phyloP scores from a whole-genome alignment of 2,888 invertebrate species.

The Caprella mutica region DNA sequence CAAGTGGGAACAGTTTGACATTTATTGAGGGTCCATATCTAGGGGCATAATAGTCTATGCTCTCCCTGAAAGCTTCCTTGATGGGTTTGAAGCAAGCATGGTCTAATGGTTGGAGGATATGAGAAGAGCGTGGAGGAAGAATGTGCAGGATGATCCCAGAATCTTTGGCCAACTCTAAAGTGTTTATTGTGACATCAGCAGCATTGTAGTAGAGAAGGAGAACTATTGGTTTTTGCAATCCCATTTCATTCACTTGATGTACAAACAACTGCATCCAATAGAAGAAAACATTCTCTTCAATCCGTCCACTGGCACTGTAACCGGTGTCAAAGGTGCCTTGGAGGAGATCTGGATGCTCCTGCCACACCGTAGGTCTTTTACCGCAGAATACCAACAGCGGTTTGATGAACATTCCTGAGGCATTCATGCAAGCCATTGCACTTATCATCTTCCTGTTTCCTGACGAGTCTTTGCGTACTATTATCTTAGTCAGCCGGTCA shows the following conservation, averaged over 20 bases:
- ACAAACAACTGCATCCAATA: slow-evolving; percentile 10
- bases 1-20: slow-evolving; percentile 4
- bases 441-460: slow-evolving; percentile 3
- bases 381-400: not conserved
- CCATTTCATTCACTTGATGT: slow-evolving; percentile 3
- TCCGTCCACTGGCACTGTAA: slow-evolving; percentile 5
- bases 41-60: slow-evolving; percentile 6
- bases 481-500: not conserved
- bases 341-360: slow-evolving; percentile 4
- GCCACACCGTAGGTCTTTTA: slow-evolving; percentile 2
- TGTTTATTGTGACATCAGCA: slow-evolving; percentile 2
- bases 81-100: slow-evolving; percentile 2
- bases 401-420: not conserved
- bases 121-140: slow-evolving; percentile 5
- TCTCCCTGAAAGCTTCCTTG: slow-evolving; percentile 6
- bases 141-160: slow-evolving; percentile 1
- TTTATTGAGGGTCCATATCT: slow-evolving; percentile 6
- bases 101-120: slow-evolving; percentile 5
- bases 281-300: slow-evolving; percentile 8
- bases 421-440: slow-evolving; percentile 10
- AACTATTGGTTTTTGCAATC: slow-evolving; percentile 1
- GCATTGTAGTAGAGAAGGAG: slow-evolving; percentile 4
- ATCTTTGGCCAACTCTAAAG: slow-evolving; percentile 5
- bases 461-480: slow-evolving; percentile 4
- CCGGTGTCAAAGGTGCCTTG: not conserved